Base-by-base conservation (phyloP, 2,113 vertebrate species). In the Vicugna pacos region DNA sequence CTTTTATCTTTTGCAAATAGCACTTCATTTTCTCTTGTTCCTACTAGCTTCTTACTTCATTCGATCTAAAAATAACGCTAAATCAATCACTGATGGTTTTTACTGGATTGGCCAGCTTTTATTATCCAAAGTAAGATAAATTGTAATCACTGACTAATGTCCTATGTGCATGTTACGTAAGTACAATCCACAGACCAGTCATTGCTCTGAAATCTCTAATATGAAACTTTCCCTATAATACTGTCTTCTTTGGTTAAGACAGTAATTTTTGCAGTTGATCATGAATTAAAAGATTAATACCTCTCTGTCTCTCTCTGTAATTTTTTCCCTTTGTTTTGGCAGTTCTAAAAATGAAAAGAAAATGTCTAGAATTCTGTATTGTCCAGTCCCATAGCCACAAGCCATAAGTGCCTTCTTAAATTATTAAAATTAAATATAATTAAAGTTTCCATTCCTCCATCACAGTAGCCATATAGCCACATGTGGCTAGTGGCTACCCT, bases 361-460 rank as follows among this genome's bases (percentile, higher is more conserved):
- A 64, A 75, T 50, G 4, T 75, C 50, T 50, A 38, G 64, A 77
- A 83, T 82, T 81, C 24, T 82, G 3, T 35, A 2, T 26, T 76
- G 8, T 79, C 24, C 12, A 48, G 3, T 80, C 8, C 12, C 76
- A 28, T 80, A 84, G 65, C 52, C 42, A 80, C 35, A 26, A 79
- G 35, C 38, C 46, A 35, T 64, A 19, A 65, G 17, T 81, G 38
- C 42, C 56, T 75, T 28, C 81, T 89, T 72, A 90, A 81, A 83
- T 89, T 62, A 60, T 65, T 94, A 72, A 84, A 93, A 67, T 95
- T 30, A 87, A 75, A 46, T 86, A 48, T 54, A 92, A 48, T 88
- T 64, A 42, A 46, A 28, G 85, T 84, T 97, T 67, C 35, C 70
- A 20, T n/a, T 92, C 5, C 69, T 86, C 42, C 46, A 24, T 77